These are phyloP conservation scores for Acleris cristana DNA, from an alignment of 2,888 invertebrate species.

Conservation along the genomic window DNA sequence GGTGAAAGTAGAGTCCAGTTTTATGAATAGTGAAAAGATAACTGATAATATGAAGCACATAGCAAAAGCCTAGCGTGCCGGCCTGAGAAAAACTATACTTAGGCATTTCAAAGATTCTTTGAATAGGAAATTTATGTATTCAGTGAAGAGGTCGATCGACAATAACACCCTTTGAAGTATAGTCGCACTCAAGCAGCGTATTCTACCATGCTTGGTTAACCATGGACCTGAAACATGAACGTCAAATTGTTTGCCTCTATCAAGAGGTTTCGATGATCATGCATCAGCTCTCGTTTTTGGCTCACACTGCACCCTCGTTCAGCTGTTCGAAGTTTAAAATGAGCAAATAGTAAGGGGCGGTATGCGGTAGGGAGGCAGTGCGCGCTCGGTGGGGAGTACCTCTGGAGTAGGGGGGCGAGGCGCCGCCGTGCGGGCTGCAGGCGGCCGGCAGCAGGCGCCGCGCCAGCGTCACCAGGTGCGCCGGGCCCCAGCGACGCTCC, in stretches of 20 bases:
- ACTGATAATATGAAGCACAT: conserved; percentile 39
- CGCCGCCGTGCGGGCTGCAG: conserved; percentile 88
- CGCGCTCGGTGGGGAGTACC: conserved; percentile 73
- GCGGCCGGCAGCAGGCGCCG: conserved; percentile 87
- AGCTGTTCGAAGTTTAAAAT: neutral
- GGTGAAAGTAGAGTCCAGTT: conserved; percentile 17
- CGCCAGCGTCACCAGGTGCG: conserved; percentile 79
- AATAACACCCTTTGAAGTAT: neutral
- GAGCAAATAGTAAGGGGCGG: neutral
- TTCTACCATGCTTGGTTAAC: conserved; percentile 28
- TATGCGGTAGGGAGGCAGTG: conserved; percentile 14
- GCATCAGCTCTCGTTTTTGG: conserved; percentile 7
- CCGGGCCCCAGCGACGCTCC: conserved; percentile 67
- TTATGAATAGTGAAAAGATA: conserved; percentile 23
- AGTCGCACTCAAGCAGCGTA: conserved; percentile 12
- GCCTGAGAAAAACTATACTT: conserved; percentile 23
- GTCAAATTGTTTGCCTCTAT: conserved; percentile 15
- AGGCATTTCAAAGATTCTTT: neutral
- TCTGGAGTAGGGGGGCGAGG: conserved; percentile 88
- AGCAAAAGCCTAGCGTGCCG: conserved; percentile 32
- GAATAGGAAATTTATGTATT: neutral
- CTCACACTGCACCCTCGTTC: conserved; percentile 33
- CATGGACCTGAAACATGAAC: conserved; percentile 17
- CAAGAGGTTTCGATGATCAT: conserved; percentile 25
- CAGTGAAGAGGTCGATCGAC: neutral